A percentile compares a stretch with the other conserved stretches of the same genome.
Conservation (phyloP, 2,113 vertebrate genomes). For the Macquaria ambigua region DNA sequence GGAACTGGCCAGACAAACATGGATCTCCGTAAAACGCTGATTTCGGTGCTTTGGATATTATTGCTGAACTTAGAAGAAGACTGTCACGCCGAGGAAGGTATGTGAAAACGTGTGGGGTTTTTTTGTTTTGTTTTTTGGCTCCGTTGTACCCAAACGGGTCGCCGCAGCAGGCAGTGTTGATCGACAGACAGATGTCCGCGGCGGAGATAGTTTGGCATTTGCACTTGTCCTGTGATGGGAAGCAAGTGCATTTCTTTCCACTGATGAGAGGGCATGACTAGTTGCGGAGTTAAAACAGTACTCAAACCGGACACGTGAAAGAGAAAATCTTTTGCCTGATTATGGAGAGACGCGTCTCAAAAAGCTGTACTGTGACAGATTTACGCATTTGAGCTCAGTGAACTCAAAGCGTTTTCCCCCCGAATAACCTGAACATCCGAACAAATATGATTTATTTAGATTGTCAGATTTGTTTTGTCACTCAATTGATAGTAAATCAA, state of each 20-base stretch:
- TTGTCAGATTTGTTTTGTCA: neutral
- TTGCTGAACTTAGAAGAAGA: constrained; percentile 67
- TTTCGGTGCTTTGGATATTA: constrained; percentile 85
- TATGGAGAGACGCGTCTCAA: constrained; percentile 4
- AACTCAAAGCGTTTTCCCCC: neutral
- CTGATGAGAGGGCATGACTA: too few species aligned
- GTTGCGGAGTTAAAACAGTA: neutral
- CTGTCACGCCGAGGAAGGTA: constrained; percentile 84
- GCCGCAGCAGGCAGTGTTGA: constrained; percentile 9
- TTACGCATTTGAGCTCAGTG: constrained; percentile 27
- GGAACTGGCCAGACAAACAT: constrained; percentile 80
- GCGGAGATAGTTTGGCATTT: constrained; percentile 50
- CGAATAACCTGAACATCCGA: fast-evolving
- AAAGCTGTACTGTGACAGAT: neutral
- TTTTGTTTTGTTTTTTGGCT: neutral
- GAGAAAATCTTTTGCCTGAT: neutral
- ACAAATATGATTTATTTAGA: neutral
- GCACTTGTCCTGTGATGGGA: constrained; percentile 34
- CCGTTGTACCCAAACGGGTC: neutral
- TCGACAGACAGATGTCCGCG: constrained; percentile 39
- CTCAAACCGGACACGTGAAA: neutral
- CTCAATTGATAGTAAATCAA: neutral
- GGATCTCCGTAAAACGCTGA: constrained; percentile 81
- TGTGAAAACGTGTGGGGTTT: constrained; percentile 35
- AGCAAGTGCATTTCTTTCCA: constrained; percentile 42